These are phyloP conservation scores for Leuciscus idus DNA, from an alignment of 2,113 vertebrate genomes.

Conservation along the genomic window DNA sequence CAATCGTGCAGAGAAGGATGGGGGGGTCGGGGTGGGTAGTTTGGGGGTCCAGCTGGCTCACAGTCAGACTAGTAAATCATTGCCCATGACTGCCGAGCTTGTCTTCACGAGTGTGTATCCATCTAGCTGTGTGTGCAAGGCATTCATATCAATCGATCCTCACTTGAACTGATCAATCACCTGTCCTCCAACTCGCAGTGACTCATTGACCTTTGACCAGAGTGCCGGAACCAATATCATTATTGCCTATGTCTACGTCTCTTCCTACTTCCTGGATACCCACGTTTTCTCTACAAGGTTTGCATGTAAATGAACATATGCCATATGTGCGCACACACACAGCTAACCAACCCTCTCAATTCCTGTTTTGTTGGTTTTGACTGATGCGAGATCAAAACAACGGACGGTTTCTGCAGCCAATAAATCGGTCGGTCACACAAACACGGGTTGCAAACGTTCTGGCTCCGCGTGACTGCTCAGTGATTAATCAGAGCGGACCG, in stretches of 20 bases:
- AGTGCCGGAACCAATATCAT: conserved; percentile 55
- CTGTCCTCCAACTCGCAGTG: conserved; percentile 56
- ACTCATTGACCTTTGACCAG: conserved; percentile 61
- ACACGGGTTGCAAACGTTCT: conserved; percentile 12
- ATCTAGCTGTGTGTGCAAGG: not conserved
- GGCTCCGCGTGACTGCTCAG: conserved; percentile 21
- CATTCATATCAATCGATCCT: conserved; percentile 63
- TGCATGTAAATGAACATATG: conserved; percentile 9
- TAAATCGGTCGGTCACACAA: conserved; percentile 25
- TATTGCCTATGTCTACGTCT: conserved; percentile 41
- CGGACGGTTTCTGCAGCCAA: not conserved
- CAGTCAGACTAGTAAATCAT: conserved; percentile 66
- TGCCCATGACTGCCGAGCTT: conserved; percentile 53
- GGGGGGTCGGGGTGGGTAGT: conserved; percentile 49
- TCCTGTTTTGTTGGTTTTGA: conserved; percentile 5
- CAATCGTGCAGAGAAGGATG: conserved; percentile 47
- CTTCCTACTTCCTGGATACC: not conserved
- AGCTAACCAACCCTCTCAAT: conserved; percentile 5
- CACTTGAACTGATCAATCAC: conserved; percentile 64
- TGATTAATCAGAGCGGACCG: conserved; percentile 32
- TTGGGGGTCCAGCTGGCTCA: conserved; percentile 71
- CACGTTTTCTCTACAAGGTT: not conserved
- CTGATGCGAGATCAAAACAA: conserved; percentile 27
- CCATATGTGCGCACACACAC: conserved; percentile 4
- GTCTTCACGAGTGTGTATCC: conserved; percentile 10